Percentiles rank a stretch among this genome's conserved stretches.
Conservation (phyloP, 2,888 invertebrate genomes). For the Allophyes oxyacanthae region DNA sequence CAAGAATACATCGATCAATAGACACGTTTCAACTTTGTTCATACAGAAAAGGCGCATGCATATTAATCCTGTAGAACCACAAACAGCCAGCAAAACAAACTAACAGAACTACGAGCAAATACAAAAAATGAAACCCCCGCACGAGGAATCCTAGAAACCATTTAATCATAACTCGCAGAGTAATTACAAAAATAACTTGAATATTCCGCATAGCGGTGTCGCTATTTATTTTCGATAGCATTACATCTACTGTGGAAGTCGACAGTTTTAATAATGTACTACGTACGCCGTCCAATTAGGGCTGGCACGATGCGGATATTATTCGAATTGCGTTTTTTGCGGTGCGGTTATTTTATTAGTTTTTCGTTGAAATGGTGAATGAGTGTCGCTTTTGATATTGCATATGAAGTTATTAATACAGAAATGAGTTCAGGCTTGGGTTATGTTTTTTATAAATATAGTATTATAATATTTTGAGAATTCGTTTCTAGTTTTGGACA, state of each 20-base stretch:
- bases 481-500: too few species aligned
- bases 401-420: conserved; percentile 13
- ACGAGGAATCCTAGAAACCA: conserved; percentile 43
- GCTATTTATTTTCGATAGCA: conserved; percentile 50
- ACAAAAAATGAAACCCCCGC: conserved; percentile 36
- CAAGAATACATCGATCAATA: too few species aligned
- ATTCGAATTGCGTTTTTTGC: conserved; percentile 48
- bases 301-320: conserved; percentile 44
- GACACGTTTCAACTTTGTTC: too few species aligned
- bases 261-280: conserved; percentile 64
- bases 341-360: conserved; percentile 47
- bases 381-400: conserved; percentile 41
- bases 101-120: background rate
- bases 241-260: conserved; percentile 55
- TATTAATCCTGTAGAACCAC: too few species aligned
- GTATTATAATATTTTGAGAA: too few species aligned
- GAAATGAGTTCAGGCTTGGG: conserved; percentile 19
- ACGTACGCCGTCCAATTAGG: conserved; percentile 57
- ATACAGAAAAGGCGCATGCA: too few species aligned
- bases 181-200: conserved; percentile 50
- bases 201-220: conserved; percentile 35
- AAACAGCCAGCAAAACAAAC: background rate
- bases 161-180: conserved; percentile 40
- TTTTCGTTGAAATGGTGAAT: conserved; percentile 41
- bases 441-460: conserved; percentile 18